phyloP scores from a whole-genome alignment of 2,113 vertebrate species.

The Oreochromis tanganicae region DNA sequence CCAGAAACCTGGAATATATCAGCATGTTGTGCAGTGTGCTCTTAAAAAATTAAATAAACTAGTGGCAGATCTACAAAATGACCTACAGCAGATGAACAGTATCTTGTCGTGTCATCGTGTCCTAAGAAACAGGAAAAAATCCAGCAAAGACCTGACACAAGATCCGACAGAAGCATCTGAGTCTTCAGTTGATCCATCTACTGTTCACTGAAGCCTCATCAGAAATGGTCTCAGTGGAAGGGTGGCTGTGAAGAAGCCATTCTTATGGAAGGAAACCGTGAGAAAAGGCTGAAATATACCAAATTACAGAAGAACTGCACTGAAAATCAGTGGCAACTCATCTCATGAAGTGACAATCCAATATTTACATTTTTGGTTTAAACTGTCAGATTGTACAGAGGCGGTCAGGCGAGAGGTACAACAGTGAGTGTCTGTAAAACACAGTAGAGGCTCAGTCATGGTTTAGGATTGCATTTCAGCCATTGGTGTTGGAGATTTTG shows the following conservation, averaged over 20 bases:
- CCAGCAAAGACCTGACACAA: neutral
- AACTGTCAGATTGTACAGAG: neutral
- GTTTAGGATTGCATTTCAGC: neutral
- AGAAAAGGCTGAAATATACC: neutral
- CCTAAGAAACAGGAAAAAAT: neutral
- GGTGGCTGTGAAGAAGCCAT: neutral
- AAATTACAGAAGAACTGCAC: neutral
- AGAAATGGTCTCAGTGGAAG: neutral
- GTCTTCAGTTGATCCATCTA: neutral
- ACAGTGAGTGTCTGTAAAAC: neutral
- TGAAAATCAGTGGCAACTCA: neutral
- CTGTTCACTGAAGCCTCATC: neutral
- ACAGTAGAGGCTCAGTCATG: neutral
- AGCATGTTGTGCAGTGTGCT: neutral
- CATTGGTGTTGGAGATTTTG: neutral
- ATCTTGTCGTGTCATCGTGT: neutral
- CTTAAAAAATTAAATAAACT: neutral
- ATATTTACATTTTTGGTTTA: neutral
- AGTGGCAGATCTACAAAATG: neutral
- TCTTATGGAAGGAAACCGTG: fast-evolving
- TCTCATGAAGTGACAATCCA: neutral
- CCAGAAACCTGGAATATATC: neutral
- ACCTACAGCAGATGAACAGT: neutral
- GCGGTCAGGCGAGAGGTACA: neutral
- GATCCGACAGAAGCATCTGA: neutral